Base-by-base conservation (phyloP, 2,888 invertebrate genomes). In the Aproaerema taeniolella region DNA sequence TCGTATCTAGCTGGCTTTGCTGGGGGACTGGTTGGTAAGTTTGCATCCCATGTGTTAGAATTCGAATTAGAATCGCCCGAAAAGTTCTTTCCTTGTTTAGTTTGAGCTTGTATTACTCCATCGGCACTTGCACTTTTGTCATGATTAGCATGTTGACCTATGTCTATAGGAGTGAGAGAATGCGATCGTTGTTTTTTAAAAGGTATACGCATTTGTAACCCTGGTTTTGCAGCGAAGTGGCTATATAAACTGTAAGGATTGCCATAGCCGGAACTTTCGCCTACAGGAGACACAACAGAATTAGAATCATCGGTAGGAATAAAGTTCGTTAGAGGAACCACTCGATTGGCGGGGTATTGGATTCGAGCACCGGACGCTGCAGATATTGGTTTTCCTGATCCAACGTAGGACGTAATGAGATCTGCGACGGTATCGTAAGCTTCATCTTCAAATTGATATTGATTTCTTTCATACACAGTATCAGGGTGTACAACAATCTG, bases 361-460 rank as follows among this genome's bases (percentile, higher is more conserved):
- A 98, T 96, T 38, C 94, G 89, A 0, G 97, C 97, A 0, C 96
- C 95, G 1, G 96, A 97, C 0, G 93, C 93, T 4, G 91, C 91
- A 1, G 97, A 97, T 61, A 98, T 94, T 0, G 95, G 92, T 61
- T 95, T 94, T 11, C 94, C 95, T 31, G 95, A 95, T 1, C 95
- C 95, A 14, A 97, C 96, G 70, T 98, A 97, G 50, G 93, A 96
- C 4, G 96, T 96, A 47, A 98, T 96, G 40, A 98, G 89, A 73
- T 97, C 96, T 0, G 96, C 94, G 12, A 98, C 95, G 1, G 96
- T 96, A 65, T 95, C 95, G 64, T 96, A 98, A 1, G 95, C 92
- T 67, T 96, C 95, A 62, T 96, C 96, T 75, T 98, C 98, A 68
- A 98, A 96, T 65, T 96, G 95, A 71, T 94, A 98, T 67, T 97